A percentile compares a stretch with the other conserved stretches of the same genome.
phyloP scores from a whole-genome alignment of 2,888 invertebrate species.

The Cantharis rustica region DNA sequence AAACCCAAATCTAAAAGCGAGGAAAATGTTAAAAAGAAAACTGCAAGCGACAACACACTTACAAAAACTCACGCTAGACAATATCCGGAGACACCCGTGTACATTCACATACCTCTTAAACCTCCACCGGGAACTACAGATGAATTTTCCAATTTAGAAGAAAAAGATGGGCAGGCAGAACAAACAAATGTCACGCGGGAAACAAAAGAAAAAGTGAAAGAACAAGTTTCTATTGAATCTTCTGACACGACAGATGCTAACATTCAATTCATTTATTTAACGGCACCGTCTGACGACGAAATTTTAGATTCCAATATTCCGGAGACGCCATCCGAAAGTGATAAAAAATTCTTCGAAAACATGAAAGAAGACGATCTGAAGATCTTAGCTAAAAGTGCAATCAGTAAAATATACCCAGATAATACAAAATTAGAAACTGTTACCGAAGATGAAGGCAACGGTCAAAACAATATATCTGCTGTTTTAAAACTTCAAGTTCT shows the following conservation, averaged over 20 bases:
- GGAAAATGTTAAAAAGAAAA: conserved; percentile 4
- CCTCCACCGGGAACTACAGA: conserved; percentile 52
- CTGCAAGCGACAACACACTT: not conserved
- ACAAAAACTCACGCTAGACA: conserved; percentile 27
- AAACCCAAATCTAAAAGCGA: conserved; percentile 4
- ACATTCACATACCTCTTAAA: conserved; percentile 55
- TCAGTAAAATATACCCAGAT: conserved; percentile 46
- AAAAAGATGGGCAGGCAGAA: conserved; percentile 7
- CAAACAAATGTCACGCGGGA: conserved; percentile 31
- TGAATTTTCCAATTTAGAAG: conserved; percentile 52
- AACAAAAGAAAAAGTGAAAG: conserved; percentile 18
- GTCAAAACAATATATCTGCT: conserved; percentile 1
- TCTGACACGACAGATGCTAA: conserved; percentile 33
- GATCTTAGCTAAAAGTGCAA: conserved; percentile 47
- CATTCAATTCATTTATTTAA: conserved; percentile 53
- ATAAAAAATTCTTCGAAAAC: conserved; percentile 41
- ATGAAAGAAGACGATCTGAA: conserved; percentile 46
- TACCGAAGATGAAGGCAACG: conserved; percentile 9
- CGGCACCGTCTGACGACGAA: conserved; percentile 55
- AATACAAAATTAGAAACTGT: conserved; percentile 30
- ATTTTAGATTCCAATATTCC: conserved; percentile 42
- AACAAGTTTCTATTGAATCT: conserved; percentile 30
- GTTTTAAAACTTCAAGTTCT: not conserved
- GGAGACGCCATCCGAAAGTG: conserved; percentile 48
- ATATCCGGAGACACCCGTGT: conserved; percentile 43